Evolutionary conservation across 2,888 invertebrate genomes (phyloP), one percentile per base, ranked within the genome.

Genomic region (Oscheius myriophilus): DNA sequence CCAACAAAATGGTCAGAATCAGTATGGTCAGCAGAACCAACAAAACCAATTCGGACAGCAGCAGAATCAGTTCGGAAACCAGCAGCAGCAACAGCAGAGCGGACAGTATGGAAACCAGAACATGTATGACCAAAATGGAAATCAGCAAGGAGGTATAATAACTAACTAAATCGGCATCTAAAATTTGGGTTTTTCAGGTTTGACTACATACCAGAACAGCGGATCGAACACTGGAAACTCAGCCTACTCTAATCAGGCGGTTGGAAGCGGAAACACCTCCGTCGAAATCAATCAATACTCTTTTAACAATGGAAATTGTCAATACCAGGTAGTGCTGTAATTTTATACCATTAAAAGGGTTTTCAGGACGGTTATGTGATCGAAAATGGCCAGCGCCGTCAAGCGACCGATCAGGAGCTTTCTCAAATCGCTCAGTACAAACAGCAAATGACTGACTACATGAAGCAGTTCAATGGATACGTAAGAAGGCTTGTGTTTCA

Each of bases 261-360:
- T 45, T 21, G 45, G 39, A 12, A 33, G 25, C 33, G 71, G 73
- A 67, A 70, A 68, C 53, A 77, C 62, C 33, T 63, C 67, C 41
- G 77, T 77, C 7, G 65, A 72, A 9, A 66, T 77, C 14, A 73
- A 72, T 67, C 68, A 73, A 46, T 77, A 77, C 42, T 75, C 77
- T 4, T 75, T 77, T 65, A 75, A 73, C 58, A 77, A 77, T 55
- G 77, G 77, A 70, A 75, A 77, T 53, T 77, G 77, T 43, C 74
- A 73, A 55, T 77, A 75, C 51, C 66, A 59, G 39, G 67, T 67
- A 49, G 25, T 26, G 3, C 21, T 39, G 33, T 14, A 54, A 25
- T 2, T 11, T 54, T 25, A 4, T 11, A 26, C 2, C 1, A 54
- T n/a, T 11, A n/a, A 9, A 6, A 6, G 3, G 26, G 4, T 16